A percentile compares a stretch with the other conserved stretches of the same genome.
These are phyloP conservation scores for Nymphalis c-album DNA, from an alignment of 2,888 invertebrate species.

Conservation along the genomic window DNA sequence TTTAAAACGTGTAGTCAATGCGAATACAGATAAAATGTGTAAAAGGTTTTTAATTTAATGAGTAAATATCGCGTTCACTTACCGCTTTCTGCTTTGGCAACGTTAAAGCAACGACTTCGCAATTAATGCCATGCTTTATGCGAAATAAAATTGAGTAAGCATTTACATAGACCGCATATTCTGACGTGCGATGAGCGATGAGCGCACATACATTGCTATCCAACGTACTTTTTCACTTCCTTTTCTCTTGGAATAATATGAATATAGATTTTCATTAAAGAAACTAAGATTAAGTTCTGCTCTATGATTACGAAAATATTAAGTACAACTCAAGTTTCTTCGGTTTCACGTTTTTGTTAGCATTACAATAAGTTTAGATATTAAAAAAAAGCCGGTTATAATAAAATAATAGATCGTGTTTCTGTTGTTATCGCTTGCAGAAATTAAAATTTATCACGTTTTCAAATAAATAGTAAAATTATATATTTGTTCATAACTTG, in stretches of 20 bases:
- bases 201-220: conserved; percentile 4
- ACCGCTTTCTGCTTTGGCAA: conserved; percentile 68
- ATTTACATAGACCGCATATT: conserved; percentile 46
- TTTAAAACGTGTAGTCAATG: conserved; percentile 16
- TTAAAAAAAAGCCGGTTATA: too few species aligned
- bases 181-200: conserved; percentile 6
- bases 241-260: conserved; percentile 5
- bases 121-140: conserved; percentile 63
- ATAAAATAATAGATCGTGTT: too few species aligned
- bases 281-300: neutral
- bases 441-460: neutral
- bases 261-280: conserved; percentile 6
- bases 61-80: conserved; percentile 50
- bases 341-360: too few species aligned
- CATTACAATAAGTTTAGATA: too few species aligned
- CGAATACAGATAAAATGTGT: conserved; percentile 23
- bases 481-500: neutral
- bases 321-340: neutral
- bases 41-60: conserved; percentile 40
- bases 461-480: neutral
- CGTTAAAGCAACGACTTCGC: conserved; percentile 46
- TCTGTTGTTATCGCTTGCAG: too few species aligned
- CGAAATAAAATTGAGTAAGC: conserved; percentile 53
- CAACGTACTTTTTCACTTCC: neutral
- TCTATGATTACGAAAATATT: neutral